Conservation (phyloP, 2,888 invertebrate species). For the Cheilosia impressa region DNA sequence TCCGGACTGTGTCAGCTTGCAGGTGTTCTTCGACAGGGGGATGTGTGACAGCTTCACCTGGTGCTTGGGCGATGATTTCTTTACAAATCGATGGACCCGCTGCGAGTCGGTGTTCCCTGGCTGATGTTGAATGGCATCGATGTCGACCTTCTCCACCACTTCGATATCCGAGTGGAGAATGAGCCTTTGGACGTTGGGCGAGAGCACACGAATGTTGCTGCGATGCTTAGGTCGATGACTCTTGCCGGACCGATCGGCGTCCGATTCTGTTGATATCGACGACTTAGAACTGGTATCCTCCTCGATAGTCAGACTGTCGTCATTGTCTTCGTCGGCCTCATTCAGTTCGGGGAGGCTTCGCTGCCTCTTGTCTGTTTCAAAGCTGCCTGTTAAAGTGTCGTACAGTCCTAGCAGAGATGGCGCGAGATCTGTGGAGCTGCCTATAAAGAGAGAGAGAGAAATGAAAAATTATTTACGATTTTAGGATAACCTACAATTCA, state of each 20-base stretch:
- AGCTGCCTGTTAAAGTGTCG: constrained; percentile 88
- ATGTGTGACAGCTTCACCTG: constrained; percentile 81
- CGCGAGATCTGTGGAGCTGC: constrained; percentile 93
- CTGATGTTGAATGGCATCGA: constrained; percentile 80
- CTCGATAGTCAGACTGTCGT: constrained; percentile 59
- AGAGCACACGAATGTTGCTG: constrained; percentile 82
- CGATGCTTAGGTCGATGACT: constrained; percentile 77
- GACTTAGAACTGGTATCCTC: constrained; percentile 53
- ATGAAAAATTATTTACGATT: background rate
- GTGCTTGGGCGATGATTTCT: constrained; percentile 74
- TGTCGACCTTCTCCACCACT: constrained; percentile 80
- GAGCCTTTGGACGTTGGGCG: constrained; percentile 85
- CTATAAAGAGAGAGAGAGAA: constrained; percentile 85
- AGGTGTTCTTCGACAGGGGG: constrained; percentile 82
- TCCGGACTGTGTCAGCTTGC: constrained; percentile 82
- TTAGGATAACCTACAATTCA: too few species aligned
- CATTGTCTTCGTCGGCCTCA: constrained; percentile 57
- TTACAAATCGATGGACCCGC: constrained; percentile 72
- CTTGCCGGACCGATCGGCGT: constrained; percentile 10
- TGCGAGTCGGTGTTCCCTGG: constrained; percentile 64
- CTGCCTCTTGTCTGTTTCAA: constrained; percentile 77
- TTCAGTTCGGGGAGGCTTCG: constrained; percentile 57
- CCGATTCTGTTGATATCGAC: constrained; percentile 50
- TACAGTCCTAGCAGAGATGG: constrained; percentile 94
- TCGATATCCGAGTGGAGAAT: constrained; percentile 84